These are phyloP conservation scores for Piezodorus guildinii DNA, from an alignment of 1,140 invertebrate genomes.

Conservation along the genomic window DNA sequence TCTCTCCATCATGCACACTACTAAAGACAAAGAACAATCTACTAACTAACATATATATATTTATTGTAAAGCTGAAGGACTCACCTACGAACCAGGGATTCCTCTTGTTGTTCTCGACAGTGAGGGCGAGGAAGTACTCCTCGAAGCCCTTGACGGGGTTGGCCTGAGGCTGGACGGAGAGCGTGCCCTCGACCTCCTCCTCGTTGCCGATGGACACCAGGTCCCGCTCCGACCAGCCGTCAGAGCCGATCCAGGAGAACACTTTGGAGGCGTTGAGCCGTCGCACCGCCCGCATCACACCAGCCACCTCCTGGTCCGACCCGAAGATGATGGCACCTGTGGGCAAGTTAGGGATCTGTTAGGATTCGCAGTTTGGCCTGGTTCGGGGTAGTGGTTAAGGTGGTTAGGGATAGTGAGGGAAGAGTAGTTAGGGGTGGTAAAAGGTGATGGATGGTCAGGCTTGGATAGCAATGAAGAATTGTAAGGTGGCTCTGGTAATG, in stretches of 20 bases:
- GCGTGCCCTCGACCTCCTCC: slow-evolving; percentile 69
- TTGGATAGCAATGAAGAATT: no score
- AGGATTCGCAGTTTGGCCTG: no score
- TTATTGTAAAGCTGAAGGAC: no score
- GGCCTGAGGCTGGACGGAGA: slow-evolving; percentile 82
- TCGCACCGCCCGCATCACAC: slow-evolving; percentile 83
- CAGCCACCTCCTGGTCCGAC: slow-evolving; percentile 91
- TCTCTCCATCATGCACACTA: no score
- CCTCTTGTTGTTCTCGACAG: slow-evolving; percentile 71
- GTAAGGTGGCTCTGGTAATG: no score
- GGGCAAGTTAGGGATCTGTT: no score
- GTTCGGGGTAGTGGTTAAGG: no score
- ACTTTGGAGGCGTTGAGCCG: slow-evolving; percentile 72
- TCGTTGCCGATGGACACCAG: slow-evolving; percentile 83
- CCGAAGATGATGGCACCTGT: slow-evolving; percentile 90
- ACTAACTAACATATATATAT: no score
- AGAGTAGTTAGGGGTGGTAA: no score
- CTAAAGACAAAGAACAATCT: no score
- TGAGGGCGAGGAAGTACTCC: slow-evolving; percentile 75
- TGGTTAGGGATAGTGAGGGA: no score
- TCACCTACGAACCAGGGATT: slow-evolving; percentile 91
- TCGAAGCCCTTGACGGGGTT: slow-evolving; percentile 76
- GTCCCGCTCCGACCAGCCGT: slow-evolving; percentile 80
- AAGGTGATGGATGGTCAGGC: no score
- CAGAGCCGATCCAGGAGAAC: slow-evolving; percentile 91